Evolutionary conservation across 1,140 invertebrate species (phyloP), one percentile per base, ranked within the genome.

Genomic region (Drosophila oshimai): DNA sequence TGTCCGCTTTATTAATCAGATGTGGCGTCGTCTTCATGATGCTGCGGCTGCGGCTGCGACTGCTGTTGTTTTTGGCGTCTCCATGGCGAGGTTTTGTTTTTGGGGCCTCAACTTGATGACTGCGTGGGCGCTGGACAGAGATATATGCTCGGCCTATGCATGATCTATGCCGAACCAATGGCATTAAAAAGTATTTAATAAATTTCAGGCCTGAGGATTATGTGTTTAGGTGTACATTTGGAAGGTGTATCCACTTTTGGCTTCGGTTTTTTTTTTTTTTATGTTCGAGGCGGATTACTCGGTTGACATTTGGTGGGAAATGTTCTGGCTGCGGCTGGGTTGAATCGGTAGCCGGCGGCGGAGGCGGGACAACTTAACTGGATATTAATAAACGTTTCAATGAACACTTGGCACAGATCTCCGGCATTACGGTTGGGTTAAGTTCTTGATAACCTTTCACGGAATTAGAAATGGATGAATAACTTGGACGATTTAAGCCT

Each of bases 171-270:
- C 50, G 18, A 70, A 65, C 37, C 41, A 34, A 51, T 44, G 75
- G 80, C 41, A 84, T 84, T 87, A 80, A 80, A 86, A 84, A 79
- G 80, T 84, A 86, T 84, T 84, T 84, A 72, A 84, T 86, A 84
- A 86, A 86, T 75, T 84, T 73, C 5, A 20, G 60, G 67, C 47
- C 57, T 39, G 75, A 50, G 80, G 80, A 86, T 84, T 84, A 84
- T 51, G 67, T 72, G 71, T 83, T 74, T 74, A 71, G 36, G 46
- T 61, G 57, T 41, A 37, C 39, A 10, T 37, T 24, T 15, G 26
- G 60, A 41, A 67, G 60, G 61, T 65, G 60, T 49, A 26, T 67
- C 58, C 60, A 50, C 60, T 65, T 26, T 28, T 60, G 18, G 41
- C 49, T 57, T 49, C n/a, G 50, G 34, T 6, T 39, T 53, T 53